These are phyloP conservation scores for Erpornis zantholeuca DNA, from an alignment of 2,113 vertebrate species.

Conservation along the genomic window DNA sequence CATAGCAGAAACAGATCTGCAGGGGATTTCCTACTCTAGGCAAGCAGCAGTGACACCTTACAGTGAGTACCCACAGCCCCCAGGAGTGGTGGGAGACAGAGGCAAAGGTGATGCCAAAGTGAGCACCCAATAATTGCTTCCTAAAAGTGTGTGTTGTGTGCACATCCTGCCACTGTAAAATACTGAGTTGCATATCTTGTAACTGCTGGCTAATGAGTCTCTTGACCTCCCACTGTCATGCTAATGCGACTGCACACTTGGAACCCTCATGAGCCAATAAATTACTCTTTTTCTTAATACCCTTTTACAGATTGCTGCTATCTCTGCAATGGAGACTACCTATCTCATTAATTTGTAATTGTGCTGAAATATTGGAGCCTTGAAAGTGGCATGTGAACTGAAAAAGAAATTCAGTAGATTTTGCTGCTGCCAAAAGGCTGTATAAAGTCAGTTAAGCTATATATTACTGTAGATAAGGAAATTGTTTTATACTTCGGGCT, in stretches of 20 bases:
- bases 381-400: not conserved
- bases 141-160: rapidly evolving
- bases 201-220: slow-evolving; percentile 23
- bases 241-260: not conserved
- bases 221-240: slow-evolving; percentile 53
- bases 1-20: not conserved
- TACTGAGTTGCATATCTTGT: not conserved
- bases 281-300: slow-evolving; percentile 32
- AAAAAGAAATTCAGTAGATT: not conserved
- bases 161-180: not conserved
- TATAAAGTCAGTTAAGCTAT: not conserved
- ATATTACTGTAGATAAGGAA: not conserved
- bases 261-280: slow-evolving; percentile 35
- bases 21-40: not conserved
- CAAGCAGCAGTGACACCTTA: too few relatives aligned
- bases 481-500: not conserved
- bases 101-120: not conserved
- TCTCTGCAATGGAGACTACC: slow-evolving; percentile 23
- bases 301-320: slow-evolving; percentile 31
- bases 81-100: not conserved
- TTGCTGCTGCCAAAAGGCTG: not conserved
- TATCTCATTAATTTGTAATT: slow-evolving; percentile 64
- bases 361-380: slow-evolving; percentile 45
- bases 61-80: not conserved
- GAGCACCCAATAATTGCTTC: not conserved